These are phyloP conservation scores for Chunga burmeisteri DNA, from an alignment of 2,113 vertebrate genomes.

Conservation along the genomic window DNA sequence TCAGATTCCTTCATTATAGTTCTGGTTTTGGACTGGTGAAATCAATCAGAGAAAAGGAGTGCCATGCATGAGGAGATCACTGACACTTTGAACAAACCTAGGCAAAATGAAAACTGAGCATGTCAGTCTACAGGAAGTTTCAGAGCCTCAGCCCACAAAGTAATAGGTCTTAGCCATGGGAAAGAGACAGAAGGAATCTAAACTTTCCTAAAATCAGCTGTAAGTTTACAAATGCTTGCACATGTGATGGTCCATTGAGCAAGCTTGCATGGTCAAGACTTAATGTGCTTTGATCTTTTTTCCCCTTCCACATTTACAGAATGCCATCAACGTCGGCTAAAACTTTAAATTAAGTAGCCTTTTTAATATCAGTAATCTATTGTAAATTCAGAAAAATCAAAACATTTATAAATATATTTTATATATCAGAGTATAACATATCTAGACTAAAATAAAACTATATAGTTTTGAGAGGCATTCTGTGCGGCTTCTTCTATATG, in stretches of 20 bases:
- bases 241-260: background rate
- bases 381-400: conserved; percentile 71
- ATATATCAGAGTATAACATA: conserved; percentile 71
- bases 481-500: conserved; percentile 50
- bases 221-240: conserved; percentile 23
- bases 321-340: background rate
- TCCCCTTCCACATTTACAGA: conserved; percentile 38
- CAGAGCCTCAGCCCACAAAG: conserved; percentile 7
- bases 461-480: conserved; percentile 66
- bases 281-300: conserved; percentile 54
- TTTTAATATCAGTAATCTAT: conserved; percentile 60
- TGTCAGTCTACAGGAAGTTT: background rate
- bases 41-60: background rate
- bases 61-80: background rate
- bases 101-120: background rate
- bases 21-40: background rate
- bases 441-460: conserved; percentile 54
- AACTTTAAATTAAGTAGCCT: conserved; percentile 39
- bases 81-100: background rate
- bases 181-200: conserved; percentile 22
- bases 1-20: conserved; percentile 16
- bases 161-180: background rate
- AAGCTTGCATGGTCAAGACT: conserved; percentile 30
- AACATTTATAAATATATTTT: conserved; percentile 79
- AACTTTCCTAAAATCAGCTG: background rate